Percentiles rank a stretch among this genome's conserved stretches.
These are phyloP conservation scores for Dolichallabes microphthalmus DNA, from an alignment of 2,113 vertebrate genomes.

Conservation along the genomic window DNA sequence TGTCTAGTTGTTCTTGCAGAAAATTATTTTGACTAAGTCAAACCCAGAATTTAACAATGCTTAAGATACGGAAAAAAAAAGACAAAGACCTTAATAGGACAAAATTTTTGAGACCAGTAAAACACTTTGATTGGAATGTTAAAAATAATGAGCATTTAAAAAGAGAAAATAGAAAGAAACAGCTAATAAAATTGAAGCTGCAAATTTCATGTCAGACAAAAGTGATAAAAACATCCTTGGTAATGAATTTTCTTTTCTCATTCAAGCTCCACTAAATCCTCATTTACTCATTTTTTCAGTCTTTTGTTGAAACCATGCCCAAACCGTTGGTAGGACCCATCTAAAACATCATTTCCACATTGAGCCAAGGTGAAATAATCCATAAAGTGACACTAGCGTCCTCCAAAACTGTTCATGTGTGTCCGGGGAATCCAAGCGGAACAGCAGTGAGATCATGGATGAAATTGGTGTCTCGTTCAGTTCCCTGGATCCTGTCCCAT, in stretches of 20 bases:
- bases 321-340: neutral
- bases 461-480: conserved; percentile 6
- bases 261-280: neutral
- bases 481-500: neutral
- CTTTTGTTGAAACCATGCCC: neutral
- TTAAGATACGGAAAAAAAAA: neutral
- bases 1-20: too few relatives aligned
- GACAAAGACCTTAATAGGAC: neutral
- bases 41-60: neutral
- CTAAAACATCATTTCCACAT: neutral
- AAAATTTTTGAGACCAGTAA: neutral
- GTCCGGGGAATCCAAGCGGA: neutral
- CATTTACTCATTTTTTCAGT: neutral
- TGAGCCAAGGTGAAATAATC: conserved; percentile 3
- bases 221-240: neutral
- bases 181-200: neutral
- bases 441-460: conserved; percentile 19
- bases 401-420: neutral
- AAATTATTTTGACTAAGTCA: neutral
- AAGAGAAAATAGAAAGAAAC: neutral
- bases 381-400: conserved; percentile 22
- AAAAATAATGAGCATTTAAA: neutral
- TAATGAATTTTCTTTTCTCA: neutral
- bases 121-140: neutral
- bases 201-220: neutral